Conservation (phyloP, 2,888 invertebrate species). For the Scaptomyza polygonia region DNA sequence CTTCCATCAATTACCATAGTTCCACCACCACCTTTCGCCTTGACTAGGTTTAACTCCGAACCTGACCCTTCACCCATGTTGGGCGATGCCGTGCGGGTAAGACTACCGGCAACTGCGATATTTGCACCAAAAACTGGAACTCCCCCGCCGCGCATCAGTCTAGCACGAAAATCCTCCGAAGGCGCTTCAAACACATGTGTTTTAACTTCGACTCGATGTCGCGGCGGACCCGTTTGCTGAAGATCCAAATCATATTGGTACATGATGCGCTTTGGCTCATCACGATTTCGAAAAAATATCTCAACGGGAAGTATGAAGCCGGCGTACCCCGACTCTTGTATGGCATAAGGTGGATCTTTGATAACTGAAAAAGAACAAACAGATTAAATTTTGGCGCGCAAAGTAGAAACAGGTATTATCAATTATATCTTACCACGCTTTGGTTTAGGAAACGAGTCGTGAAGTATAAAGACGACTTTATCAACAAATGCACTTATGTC, state of each 20-base stretch:
- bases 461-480: constrained; percentile 95
- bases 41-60: constrained; percentile 85
- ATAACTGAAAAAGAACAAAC: constrained; percentile 87
- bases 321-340: constrained; percentile 98
- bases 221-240: constrained; percentile 90
- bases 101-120: constrained; percentile 39
- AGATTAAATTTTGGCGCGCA: constrained; percentile 39
- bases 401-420: constrained; percentile 1
- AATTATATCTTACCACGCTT: constrained; percentile 89
- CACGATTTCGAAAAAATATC: constrained; percentile 93
- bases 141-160: constrained; percentile 94
- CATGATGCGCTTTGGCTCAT: constrained; percentile 93
- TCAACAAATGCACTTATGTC: constrained; percentile 96
- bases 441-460: constrained; percentile 96
- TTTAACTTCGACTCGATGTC: constrained; percentile 90
- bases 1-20: constrained; percentile 43
- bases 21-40: constrained; percentile 86
- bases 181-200: constrained; percentile 93
- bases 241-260: constrained; percentile 94
- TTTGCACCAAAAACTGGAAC: constrained; percentile 84
- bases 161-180: constrained; percentile 94
- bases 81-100: constrained; percentile 57
- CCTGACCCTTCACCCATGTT: constrained; percentile 43
- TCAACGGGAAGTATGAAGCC: constrained; percentile 96
- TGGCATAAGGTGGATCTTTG: constrained; percentile 95